These are phyloP conservation scores for Phataginus tetradactyla DNA, from an alignment of 2,797 vertebrate genomes.

Conservation along the genomic window DNA sequence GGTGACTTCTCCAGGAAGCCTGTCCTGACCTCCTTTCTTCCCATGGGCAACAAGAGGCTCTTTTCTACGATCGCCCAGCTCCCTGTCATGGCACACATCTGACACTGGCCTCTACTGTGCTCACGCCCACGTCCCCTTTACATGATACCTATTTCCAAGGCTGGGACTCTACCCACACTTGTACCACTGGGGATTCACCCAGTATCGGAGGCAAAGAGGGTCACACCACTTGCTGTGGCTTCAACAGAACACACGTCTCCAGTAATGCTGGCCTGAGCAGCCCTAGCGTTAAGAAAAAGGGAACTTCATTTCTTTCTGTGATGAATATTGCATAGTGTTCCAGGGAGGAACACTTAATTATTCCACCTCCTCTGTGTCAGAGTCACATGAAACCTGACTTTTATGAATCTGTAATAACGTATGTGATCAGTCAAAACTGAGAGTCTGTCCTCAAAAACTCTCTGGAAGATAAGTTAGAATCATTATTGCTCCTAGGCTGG, in stretches of 20 bases:
- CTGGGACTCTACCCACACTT: background rate
- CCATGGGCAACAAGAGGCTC: background rate
- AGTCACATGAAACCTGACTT: slow-evolving; percentile 49
- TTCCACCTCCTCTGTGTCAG: slow-evolving; percentile 50
- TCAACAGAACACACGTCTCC: background rate
- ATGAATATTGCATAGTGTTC: background rate
- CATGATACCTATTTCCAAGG: background rate
- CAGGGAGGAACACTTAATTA: background rate
- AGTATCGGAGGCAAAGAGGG: background rate
- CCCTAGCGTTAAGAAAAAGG: background rate
- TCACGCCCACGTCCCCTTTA: background rate
- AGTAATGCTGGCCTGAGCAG: background rate
- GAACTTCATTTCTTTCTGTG: background rate
- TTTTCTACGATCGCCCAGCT: background rate
- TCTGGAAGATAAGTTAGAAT: background rate
- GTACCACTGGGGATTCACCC: background rate
- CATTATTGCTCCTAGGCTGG: background rate
- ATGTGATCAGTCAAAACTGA: slow-evolving; percentile 32
- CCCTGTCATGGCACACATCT: background rate
- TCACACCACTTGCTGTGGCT: background rate
- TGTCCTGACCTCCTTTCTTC: background rate
- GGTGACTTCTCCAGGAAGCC: background rate
- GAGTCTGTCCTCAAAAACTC: slow-evolving; percentile 14
- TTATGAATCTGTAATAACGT: background rate
- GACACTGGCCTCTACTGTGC: background rate